Evolutionary conservation across 1,140 invertebrate genomes (phyloP), one percentile per base, ranked within the genome.

Genomic region (Ceratoteleas bidentatus): DNA sequence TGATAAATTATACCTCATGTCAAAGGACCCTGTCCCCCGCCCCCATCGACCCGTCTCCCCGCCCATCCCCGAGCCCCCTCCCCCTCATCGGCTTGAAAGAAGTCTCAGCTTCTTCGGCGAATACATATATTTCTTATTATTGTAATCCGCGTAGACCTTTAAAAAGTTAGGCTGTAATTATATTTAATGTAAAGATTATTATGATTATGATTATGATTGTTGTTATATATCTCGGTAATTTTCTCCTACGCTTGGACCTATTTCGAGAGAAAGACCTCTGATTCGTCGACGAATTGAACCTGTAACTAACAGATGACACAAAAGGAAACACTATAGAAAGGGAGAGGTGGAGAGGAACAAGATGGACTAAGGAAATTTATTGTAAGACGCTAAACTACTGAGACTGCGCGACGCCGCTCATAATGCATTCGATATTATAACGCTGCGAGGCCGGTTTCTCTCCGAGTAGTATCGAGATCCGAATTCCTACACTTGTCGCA

Each of bases 401-500:
- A 60, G 61, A 60, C 45, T 65, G 66, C 45, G 45, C 7, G 36
- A 74, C 57, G 60, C 36, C 58, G 64, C 64, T 69, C 57, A 64
- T 57, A 50, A 57, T 53, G 62, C 62, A 74, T 74, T 75, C 64
- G 57, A 72, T 62, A 73, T 81, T 75, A 79, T 69, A 69, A 65
- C 64, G 61, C 70, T 72, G 78, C 73, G 84, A 78, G 57, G 74
- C 81, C 68, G 72, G 64, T 73, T 81, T 87, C 87, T 88, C 86
- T 89, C 83, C 83, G 85, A 88, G 74, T 87, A 87, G 83, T 87
- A 85, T 87, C 87, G 88, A 88, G 85, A 85, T 80, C 84, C 86
- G 81, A 88, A 90, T 90, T 89, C 88, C 88, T 88, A 91, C 86
- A 90, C 87, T 90, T 89, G 88, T 91, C 88, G 88, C 88, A 91